Evolutionary conservation across 92 coral and sea anemone genomes (phyloP), one percentile per base, ranked within the genome.

Genomic region (Umimayanthus chanpuru): DNA sequence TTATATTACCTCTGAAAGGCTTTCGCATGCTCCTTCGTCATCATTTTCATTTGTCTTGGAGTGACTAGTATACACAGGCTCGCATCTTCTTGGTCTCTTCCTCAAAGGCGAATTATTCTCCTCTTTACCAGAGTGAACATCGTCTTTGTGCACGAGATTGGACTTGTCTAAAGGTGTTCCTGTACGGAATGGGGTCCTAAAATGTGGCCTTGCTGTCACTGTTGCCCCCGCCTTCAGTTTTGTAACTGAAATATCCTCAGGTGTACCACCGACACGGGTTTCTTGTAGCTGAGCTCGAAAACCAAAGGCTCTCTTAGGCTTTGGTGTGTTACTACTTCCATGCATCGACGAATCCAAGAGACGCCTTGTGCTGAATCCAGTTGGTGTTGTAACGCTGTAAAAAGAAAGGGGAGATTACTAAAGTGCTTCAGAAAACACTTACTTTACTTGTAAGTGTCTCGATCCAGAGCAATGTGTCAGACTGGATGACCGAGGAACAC

Each of bases 161-260:
- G 81, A 6, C 10, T 10, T 21, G 30, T 47, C 79, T 73, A 30
- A 8, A 18, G 65, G 87, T 43, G 66, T 15, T 70, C 87, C 87
- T n/a, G 78, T 26, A 6, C 87, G 77, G 41, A 68, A 83, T 6
- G 87, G 87, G 30, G 79, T 83, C 66, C 87, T 83, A 40, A 83
- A 83, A 70, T 83, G 87, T n/a, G 87, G 87, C 77, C 87, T 83
- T 10, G 66, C 87, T 16, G 28, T 83, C 25, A 25, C 64, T 40
- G 75, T 2, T 6, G 25, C 77, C 44, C 77, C 20, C 32, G 43
- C 40, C 86, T 41, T 68, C 23, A 6, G 25, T 68, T 71, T 43
- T 20, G 39, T 8, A 28, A 15, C 40, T n/a, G 86, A 43, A 71
- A 49, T 1, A 68, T 28, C 77, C 29, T 9, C 61, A 8, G 61